Base-by-base conservation (phyloP, 2,888 invertebrate genomes). In the Lasioglossum villosulum region DNA sequence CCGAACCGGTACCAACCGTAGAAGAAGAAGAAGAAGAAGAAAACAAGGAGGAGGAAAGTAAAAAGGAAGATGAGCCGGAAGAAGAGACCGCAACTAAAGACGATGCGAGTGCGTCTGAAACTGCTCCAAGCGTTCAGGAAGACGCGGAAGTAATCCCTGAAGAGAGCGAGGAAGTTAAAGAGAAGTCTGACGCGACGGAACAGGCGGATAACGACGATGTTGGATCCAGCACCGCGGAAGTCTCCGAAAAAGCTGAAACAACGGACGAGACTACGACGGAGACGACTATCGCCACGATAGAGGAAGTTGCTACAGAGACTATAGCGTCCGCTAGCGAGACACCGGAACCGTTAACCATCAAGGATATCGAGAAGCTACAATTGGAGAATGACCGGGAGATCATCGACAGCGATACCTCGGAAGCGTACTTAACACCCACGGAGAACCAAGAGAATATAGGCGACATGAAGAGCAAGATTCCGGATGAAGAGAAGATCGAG, bases 391-490 rank as follows among this genome's bases (percentile, higher is more conserved):
- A 97, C 91, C 96, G 96, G 88, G 97, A 97, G 94, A 96, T 96
- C 63, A 96, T 96, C 85, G 96, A 97, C 75, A 97, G 97, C 88
- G 97, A 97, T 94, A 96, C 96, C 86, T 97, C 97, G 74, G 97
- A 97, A 92, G 95, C 97, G 83, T 97, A 97, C 92, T 95, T 97
- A 86, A 97, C 97, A 75, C 97, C 97, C 37, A 97, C 97, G 66
- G 97, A 97, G 73, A 91, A 91, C 72, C 87, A 91, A 30, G 89
- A 90, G 56, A 90, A 87, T 63, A 83, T 90, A 78, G 83, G 86
- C 82, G 91, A 92, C 74, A 75, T 89, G 37, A 87, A 94, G 93
- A 74, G 84, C 74, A 85, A 81, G 78, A 86, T 84, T 66, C 83
- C 83, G 70, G 91, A 93, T 68, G 83, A 74, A 34, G 89, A 88